Base-by-base conservation (phyloP, 2,113 vertebrate species). In the Neoarius graeffei region DNA sequence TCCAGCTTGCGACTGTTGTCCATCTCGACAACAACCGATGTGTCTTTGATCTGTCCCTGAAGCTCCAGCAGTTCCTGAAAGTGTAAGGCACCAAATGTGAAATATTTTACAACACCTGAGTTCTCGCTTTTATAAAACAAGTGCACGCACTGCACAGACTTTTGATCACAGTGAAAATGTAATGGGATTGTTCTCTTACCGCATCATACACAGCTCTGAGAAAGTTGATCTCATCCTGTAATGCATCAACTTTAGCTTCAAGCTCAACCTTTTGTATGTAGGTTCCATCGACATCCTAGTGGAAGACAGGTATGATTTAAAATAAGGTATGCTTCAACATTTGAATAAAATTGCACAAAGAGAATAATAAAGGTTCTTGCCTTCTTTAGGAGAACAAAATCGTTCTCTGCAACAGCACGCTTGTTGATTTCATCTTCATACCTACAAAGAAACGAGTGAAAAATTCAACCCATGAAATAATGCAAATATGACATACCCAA, bases 391-490 rank as follows among this genome's bases (percentile, higher is more conserved):
- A 98, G 94, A 89, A 99, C 98, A 71, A 99, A 99, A 0, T 99
- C 97, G 0, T 99, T 99, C 93, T 99, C 98, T 0, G 95, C 96
- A 1, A 83, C 0, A 0, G 97, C 97, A 56, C 98, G 96, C 84
- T 96, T 98, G 95, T 98, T 98, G 92, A 99, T 99, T 93, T 99
- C 98, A 60, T 97, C 97, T 89, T 99, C 98, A 15, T 99, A 99
- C 92, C 98, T 99, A 91, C 74, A 71, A 85, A 76, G 4, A 83
- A n/a, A 27, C 2, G 80, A 54, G 17, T 89, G 30, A 66, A 27
- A 19, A 52, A 50, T 0, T 80, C 3, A 84, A 64, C 50, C 67
- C 13, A 81, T 57, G 66, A 8, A 48, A 48, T 69, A 1, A 62
- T 27, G 56, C 60, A 74, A 30, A 17, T 81, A 69, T 88, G 30